Percentiles rank a stretch among this genome's conserved stretches.
Conservation (phyloP, 2,113 vertebrate species). For the Falcunculus frontatus region DNA sequence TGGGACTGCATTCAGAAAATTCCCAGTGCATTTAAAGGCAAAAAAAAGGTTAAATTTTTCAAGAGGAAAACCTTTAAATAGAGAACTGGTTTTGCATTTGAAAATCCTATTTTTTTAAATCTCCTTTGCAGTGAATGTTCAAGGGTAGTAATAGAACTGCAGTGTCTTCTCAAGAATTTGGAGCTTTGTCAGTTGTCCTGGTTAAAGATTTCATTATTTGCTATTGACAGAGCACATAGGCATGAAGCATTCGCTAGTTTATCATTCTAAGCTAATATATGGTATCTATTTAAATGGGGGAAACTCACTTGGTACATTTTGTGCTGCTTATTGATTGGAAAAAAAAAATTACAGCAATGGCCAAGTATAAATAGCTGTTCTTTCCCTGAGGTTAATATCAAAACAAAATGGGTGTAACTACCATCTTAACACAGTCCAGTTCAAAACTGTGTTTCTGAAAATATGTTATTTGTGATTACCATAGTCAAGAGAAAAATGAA, state of each 20-base stretch:
- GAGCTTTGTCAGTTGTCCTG: constrained; percentile 30
- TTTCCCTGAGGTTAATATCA: background rate
- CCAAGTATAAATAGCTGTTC: background rate
- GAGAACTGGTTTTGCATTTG: background rate
- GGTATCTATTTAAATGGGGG: constrained; percentile 23
- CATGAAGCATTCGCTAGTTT: constrained; percentile 54
- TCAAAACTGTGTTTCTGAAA: background rate
- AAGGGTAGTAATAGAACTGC: constrained; percentile 3
- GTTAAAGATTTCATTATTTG: constrained; percentile 60
- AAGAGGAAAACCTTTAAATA: background rate
- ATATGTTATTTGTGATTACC: background rate
- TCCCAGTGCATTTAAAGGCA: background rate
- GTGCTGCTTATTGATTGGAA: background rate
- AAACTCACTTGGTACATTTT: constrained; percentile 13
- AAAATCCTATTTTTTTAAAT: constrained; percentile 5
- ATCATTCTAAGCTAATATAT: constrained; percentile 44
- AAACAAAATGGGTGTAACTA: background rate
- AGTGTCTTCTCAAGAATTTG: constrained; percentile 42
- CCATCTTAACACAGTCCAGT: background rate
- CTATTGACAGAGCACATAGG: constrained; percentile 1
- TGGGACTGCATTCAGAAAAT: background rate
- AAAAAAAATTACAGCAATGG: background rate
- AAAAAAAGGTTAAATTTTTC: background rate
- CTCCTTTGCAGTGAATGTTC: background rate
- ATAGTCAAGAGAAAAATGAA: background rate